Evolutionary conservation across 2,113 vertebrate species (phyloP).

Genomic region (pig (Sus scrofa)): T2T-Sscrofa CM000819.6:17570501-17571000

Average conservation of each 20-base stretch:
- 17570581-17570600: conserved; percentile 60
- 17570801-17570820: neutral
- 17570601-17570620: neutral
- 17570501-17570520: conserved; percentile 73
- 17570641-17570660: neutral
- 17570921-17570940: conserved; percentile 18
- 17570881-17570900: neutral
- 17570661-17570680: neutral
- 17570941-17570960: conserved; percentile 51
- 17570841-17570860: neutral
- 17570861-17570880: neutral
- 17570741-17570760: neutral
- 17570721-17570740: neutral
- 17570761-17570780: neutral
- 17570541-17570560: conserved; percentile 61
- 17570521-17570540: conserved; percentile 54
- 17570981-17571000: conserved; percentile 47
- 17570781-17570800: neutral
- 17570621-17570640: neutral
- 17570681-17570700: conserved; percentile 35
- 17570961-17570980: conserved; percentile 51
- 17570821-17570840: neutral
- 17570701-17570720: neutral
- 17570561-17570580: conserved; percentile 2
- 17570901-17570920: neutral